Evolutionary conservation across 1,140 invertebrate genomes (phyloP).

Genomic region (Polypedilum vanderplanki): DNA sequence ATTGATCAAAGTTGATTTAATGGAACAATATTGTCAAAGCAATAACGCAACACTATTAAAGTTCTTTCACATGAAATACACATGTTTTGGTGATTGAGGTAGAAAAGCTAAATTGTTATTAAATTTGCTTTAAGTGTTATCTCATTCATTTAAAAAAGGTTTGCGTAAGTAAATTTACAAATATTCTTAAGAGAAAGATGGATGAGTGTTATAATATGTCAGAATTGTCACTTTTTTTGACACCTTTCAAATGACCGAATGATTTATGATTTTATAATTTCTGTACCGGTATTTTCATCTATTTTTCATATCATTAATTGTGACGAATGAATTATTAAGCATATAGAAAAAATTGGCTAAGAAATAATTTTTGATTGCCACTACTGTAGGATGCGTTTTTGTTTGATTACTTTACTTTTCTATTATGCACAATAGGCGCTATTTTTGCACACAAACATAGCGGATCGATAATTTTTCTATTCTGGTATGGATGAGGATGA

Average conservation of each 20-base stretch:
- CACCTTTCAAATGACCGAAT: background rate
- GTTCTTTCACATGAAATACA: background rate
- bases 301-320: background rate
- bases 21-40: too few species aligned
- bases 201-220: background rate
- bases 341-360: background rate
- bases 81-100: background rate
- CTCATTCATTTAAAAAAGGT: too few species aligned
- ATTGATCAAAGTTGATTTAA: background rate
- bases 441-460: background rate
- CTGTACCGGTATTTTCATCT: background rate
- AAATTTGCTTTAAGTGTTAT: background rate
- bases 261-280: background rate
- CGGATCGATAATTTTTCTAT: slow-evolving; percentile 15
- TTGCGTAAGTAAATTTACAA: too few species aligned
- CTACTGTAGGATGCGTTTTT: background rate
- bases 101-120: background rate
- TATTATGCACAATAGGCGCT: background rate
- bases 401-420: background rate
- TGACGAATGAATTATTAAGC: background rate
- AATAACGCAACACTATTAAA: background rate
- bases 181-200: too few species aligned
- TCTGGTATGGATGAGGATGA: background rate
- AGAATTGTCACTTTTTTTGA: background rate
- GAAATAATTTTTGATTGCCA: background rate